Evolutionary conservation across 2,113 vertebrate genomes (phyloP).

Genomic region (Nanger granti): DNA sequence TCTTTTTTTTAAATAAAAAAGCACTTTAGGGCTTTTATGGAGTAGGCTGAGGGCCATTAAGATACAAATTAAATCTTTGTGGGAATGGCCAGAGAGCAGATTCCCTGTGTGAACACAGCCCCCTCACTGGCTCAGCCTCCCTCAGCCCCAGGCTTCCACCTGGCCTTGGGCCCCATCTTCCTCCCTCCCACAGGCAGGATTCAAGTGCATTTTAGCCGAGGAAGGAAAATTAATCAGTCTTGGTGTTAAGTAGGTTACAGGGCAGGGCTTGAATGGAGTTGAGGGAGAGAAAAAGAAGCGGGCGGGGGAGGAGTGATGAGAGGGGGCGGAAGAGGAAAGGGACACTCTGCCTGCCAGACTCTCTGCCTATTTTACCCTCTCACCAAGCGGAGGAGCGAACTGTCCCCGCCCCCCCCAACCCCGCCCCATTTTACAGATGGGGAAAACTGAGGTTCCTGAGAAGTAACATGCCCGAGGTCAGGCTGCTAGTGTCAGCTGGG

Average conservation of each 20-base stretch:
- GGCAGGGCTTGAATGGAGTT: constrained; percentile 27
- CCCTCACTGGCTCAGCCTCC: not conserved
- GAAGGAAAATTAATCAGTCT: constrained; percentile 75
- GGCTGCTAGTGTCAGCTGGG: not conserved
- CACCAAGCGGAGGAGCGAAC: not conserved
- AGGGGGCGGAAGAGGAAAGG: not conserved
- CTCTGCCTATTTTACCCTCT: not conserved
- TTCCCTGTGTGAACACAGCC: constrained; percentile 67
- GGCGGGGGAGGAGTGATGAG: not conserved
- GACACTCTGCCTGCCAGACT: not conserved
- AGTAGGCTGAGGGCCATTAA: constrained; percentile 77
- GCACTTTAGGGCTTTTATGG: constrained; percentile 80
- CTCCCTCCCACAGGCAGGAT: constrained; percentile 49
- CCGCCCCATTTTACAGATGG: not conserved
- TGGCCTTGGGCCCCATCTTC: constrained; percentile 23
- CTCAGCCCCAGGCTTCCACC: constrained; percentile 4
- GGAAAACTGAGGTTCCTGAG: not conserved
- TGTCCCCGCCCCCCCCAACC: not conserved
- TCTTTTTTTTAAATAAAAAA: constrained; percentile 65
- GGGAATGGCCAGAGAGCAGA: constrained; percentile 70
- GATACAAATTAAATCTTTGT: constrained; percentile 82
- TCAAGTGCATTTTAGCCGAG: constrained; percentile 65
- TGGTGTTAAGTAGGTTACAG: constrained; percentile 71
- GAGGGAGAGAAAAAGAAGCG: not conserved
- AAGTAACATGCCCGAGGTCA: not conserved